phyloP scores from a whole-genome alignment of 1,140 invertebrate genomes.

The Pinna nobilis region DNA sequence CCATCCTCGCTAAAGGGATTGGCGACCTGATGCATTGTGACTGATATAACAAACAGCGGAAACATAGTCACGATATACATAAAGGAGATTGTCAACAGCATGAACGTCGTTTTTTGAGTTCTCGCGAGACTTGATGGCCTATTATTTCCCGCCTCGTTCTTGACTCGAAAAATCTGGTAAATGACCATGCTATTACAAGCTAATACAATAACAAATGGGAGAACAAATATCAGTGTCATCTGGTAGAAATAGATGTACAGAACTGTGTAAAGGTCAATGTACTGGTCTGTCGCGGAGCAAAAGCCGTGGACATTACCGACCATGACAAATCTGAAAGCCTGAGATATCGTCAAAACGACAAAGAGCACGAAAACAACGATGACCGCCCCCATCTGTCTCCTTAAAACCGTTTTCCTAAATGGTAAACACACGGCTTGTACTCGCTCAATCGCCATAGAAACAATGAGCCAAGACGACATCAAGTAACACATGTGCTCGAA shows the following conservation, averaged over 20 bases:
- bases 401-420: slow-evolving; percentile 49
- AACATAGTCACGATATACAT: slow-evolving; percentile 64
- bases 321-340: slow-evolving; percentile 61
- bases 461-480: slow-evolving; percentile 61
- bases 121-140: slow-evolving; percentile 16
- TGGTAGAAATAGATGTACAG: slow-evolving; percentile 67
- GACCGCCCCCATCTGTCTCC: slow-evolving; percentile 47
- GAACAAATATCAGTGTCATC: slow-evolving; percentile 55
- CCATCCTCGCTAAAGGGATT: background rate
- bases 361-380: slow-evolving; percentile 46
- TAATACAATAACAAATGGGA: slow-evolving; percentile 58
- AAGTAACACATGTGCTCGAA: slow-evolving; percentile 52
- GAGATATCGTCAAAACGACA: slow-evolving; percentile 55
- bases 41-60: slow-evolving; percentile 57
- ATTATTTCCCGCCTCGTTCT: slow-evolving; percentile 10
- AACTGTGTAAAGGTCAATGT: slow-evolving; percentile 47
- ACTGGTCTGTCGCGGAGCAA: slow-evolving; percentile 42
- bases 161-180: slow-evolving; percentile 51
- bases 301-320: slow-evolving; percentile 41
- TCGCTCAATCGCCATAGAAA: slow-evolving; percentile 57
- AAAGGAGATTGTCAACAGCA: slow-evolving; percentile 66
- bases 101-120: slow-evolving; percentile 64
- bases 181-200: slow-evolving; percentile 63
- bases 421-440: slow-evolving; percentile 60
- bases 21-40: slow-evolving; percentile 44